Base-by-base conservation (phyloP, 2,113 vertebrate genomes). In the Acrocephalus kingi region DNA sequence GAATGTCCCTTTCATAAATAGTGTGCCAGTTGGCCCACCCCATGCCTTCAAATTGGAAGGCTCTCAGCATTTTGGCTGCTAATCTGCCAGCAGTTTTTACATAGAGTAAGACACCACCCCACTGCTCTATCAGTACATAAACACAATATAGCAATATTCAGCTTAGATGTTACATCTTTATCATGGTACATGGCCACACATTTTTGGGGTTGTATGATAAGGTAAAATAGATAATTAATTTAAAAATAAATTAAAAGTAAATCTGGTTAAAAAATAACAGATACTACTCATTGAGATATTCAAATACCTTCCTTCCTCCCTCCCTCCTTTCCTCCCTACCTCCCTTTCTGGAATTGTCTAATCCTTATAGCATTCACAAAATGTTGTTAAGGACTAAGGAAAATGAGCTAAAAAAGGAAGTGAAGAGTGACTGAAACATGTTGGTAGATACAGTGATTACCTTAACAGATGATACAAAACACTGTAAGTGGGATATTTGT, bases 381-480 rank as follows among this genome's bases (percentile, higher is more conserved):
- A 51, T 24, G 5, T 54, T 49, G 16, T 23, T 80, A 21, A 10
- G 14, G n/a, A 68, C 72, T 78, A 23, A 52, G 21, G 33, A 87
- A 72, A 75, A 87, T 30, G 23, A 55, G 19, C 12, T 77, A 58
- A 80, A 91, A 21, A 9, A 8, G 2, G 63, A 51, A 73, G 8
- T 39, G 15, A 23, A 37, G 22, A 35, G 7, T 51, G 31, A 79
- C 61, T 84, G 55, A 92, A 84, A 82, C 71, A 27, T 84, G 25
- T 59, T 94, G 75, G 31, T 71, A 96, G 71, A 55, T 78, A 52
- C 4, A 64, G 43, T 45, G 48, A 81, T 95, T 95, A 52, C 91
- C 93, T 85, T 84, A 96, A 59, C 79, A 95, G 87, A 93, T 41
- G 67, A 87, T 68, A 35, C 10, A 88, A 92, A 96, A 21, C 24